Percentiles rank a stretch among this genome's conserved stretches.
phyloP scores from a whole-genome alignment of 2,888 invertebrate species.

The Cryptocheilus praepositus region DNA sequence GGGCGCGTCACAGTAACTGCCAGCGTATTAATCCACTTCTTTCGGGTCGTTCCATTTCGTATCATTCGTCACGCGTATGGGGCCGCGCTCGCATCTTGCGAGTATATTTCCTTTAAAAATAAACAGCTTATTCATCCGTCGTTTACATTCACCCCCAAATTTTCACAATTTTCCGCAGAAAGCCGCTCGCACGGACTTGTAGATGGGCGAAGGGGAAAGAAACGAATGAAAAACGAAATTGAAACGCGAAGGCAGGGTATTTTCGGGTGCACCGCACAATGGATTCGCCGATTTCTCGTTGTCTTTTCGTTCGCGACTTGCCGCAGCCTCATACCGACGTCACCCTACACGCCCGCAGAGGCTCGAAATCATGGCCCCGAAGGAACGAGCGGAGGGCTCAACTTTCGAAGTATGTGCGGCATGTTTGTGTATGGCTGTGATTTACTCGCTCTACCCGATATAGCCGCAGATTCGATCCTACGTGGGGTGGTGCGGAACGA shows the following conservation, averaged over 20 bases:
- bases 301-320: slow-evolving; percentile 39
- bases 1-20: too few relatives aligned
- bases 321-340: slow-evolving; percentile 22
- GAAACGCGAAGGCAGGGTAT: too few relatives aligned
- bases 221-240: neutral
- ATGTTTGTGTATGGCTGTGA: slow-evolving; percentile 64
- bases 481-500: neutral
- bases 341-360: slow-evolving; percentile 15
- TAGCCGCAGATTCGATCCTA: slow-evolving; percentile 18
- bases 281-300: slow-evolving; percentile 48
- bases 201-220: neutral
- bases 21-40: too few relatives aligned
- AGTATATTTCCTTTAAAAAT: too few relatives aligned
- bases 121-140: too few relatives aligned
- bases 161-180: too few relatives aligned
- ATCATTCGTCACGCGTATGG: too few relatives aligned
- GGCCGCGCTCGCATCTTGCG: too few relatives aligned
- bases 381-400: slow-evolving; percentile 38
- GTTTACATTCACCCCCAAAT: too few relatives aligned
- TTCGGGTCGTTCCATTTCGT: too few relatives aligned
- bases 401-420: slow-evolving; percentile 61
- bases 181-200: too few relatives aligned
- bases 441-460: slow-evolving; percentile 59
- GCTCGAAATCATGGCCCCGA: slow-evolving; percentile 10
- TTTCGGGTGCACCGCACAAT: slow-evolving; percentile 17